These are phyloP conservation scores for Zygogramma bicolorata DNA, from an alignment of 2,888 invertebrate genomes.

Conservation along the genomic window DNA sequence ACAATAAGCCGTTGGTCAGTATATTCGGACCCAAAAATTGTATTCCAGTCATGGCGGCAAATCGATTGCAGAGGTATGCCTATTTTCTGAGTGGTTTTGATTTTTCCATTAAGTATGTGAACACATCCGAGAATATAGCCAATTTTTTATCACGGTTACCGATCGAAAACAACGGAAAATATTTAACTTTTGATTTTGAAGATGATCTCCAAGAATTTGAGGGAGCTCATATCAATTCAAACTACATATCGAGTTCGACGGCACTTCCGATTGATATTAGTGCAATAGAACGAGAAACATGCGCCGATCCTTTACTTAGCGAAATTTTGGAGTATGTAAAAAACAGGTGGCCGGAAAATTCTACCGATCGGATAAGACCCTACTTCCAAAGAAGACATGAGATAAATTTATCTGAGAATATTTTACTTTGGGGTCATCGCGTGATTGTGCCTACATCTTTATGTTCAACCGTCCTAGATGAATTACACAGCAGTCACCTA, in stretches of 20 bases:
- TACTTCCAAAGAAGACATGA: not conserved
- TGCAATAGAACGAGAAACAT: not conserved
- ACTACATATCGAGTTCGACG: not conserved
- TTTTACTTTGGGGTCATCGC: not conserved
- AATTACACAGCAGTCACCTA: not conserved
- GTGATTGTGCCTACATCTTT: not conserved
- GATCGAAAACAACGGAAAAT: not conserved
- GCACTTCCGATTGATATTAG: not conserved
- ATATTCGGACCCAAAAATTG: not conserved
- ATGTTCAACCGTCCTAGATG: too few relatives aligned
- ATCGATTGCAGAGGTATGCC: not conserved
- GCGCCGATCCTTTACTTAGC: not conserved
- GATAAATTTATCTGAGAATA: not conserved
- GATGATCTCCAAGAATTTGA: not conserved
- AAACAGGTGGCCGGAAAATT: not conserved
- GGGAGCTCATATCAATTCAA: not conserved
- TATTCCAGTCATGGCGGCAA: not conserved
- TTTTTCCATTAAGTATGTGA: not conserved
- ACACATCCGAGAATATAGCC: not conserved
- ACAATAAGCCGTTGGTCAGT: not conserved
- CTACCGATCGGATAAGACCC: not conserved
- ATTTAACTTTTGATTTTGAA: not conserved
- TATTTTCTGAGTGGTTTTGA: too few relatives aligned
- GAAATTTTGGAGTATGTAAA: not conserved
- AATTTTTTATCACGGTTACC: too few relatives aligned